Percentiles rank a stretch among this genome's conserved stretches.
phyloP scores from a whole-genome alignment of 1,140 invertebrate species.

The Drosophila equinoxialis region DNA sequence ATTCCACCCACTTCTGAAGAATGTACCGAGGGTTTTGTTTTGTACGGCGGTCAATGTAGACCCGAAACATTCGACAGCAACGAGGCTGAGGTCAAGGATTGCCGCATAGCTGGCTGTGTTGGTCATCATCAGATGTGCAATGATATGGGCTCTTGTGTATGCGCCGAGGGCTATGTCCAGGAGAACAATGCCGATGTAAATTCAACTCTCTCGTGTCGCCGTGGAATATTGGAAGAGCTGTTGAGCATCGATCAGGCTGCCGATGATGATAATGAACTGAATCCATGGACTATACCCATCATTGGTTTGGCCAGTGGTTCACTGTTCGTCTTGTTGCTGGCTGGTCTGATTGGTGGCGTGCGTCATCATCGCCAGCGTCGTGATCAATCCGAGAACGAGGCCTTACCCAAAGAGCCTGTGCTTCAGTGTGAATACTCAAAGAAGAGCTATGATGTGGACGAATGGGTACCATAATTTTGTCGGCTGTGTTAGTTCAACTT shows the following conservation, averaged over 20 bases:
- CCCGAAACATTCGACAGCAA: constrained; percentile 64
- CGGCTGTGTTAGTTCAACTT: constrained; percentile 61
- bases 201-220: constrained; percentile 37
- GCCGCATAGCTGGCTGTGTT: constrained; percentile 37
- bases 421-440: constrained; percentile 59
- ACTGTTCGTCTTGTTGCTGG: constrained; percentile 49
- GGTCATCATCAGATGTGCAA: constrained; percentile 53
- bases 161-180: constrained; percentile 45
- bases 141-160: constrained; percentile 39
- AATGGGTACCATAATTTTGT: constrained; percentile 56
- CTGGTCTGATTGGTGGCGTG: constrained; percentile 33
- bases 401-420: constrained; percentile 43
- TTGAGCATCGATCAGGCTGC: constrained; percentile 55
- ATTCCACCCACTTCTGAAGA: constrained; percentile 6
- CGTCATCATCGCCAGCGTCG: constrained; percentile 22
- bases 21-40: constrained; percentile 45
- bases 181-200: constrained; percentile 23
- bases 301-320: constrained; percentile 54
- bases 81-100: constrained; percentile 35
- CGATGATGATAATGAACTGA: constrained; percentile 57
- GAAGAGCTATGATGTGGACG: constrained; percentile 62
- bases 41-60: constrained; percentile 62
- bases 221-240: constrained; percentile 45
- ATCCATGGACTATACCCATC: constrained; percentile 62
- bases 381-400: neutral